phyloP scores from a whole-genome alignment of 2,888 invertebrate species.

The Choristoneura rosaceana region DNA sequence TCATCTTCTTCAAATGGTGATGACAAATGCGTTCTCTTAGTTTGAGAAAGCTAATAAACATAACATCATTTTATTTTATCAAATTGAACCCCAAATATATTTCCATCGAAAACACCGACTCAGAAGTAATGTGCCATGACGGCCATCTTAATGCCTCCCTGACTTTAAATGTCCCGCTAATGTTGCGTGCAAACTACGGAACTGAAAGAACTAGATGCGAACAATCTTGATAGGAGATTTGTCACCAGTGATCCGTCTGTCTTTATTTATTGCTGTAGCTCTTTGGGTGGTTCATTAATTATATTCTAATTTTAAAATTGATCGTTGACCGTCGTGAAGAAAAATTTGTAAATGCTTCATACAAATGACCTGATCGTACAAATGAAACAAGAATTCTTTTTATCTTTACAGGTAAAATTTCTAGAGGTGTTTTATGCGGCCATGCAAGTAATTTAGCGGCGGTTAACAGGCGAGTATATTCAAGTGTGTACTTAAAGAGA shows the following conservation, averaged over 20 bases:
- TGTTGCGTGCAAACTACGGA: slow-evolving; percentile 34
- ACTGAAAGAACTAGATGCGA: slow-evolving; percentile 15
- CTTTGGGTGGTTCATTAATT: background rate
- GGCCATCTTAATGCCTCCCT: slow-evolving; percentile 32
- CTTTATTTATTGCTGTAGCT: background rate
- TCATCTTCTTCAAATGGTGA: no score
- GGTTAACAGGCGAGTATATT: no score
- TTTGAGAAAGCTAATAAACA: no score
- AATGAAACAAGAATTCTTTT: background rate
- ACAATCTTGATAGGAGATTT: slow-evolving; percentile 8
- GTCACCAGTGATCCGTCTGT: slow-evolving; percentile 1
- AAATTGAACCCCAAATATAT: slow-evolving; percentile 10
- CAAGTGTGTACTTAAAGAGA: no score
- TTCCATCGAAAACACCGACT: slow-evolving; percentile 11
- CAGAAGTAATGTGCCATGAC: slow-evolving; percentile 31
- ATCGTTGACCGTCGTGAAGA: background rate
- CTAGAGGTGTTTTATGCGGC: background rate
- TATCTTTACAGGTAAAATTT: background rate
- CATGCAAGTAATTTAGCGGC: background rate
- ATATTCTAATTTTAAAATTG: background rate
- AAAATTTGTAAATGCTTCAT: background rate
- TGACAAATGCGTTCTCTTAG: no score
- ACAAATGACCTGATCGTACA: background rate
- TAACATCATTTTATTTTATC: background rate
- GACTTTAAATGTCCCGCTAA: slow-evolving; percentile 33